Evolutionary conservation across 1,140 invertebrate genomes (phyloP).

Genomic region (Philaenus spumarius): DNA sequence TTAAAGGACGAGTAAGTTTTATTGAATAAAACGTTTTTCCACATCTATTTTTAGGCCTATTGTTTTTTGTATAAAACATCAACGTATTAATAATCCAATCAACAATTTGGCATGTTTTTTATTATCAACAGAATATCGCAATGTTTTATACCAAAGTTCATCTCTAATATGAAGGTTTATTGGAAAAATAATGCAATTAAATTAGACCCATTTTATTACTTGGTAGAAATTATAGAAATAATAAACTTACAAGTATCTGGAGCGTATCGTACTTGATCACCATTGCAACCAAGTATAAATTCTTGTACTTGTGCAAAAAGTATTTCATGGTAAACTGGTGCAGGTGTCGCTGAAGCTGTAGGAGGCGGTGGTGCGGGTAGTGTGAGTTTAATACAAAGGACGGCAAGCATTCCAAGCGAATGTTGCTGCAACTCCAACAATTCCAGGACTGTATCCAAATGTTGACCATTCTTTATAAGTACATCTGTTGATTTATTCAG

Average conservation of each 20-base stretch:
- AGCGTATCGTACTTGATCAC: conserved; percentile 78
- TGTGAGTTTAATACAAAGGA: conserved; percentile 65
- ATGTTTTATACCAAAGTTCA: no score
- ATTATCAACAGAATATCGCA: no score
- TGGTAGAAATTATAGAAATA: no score
- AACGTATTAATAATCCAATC: no score
- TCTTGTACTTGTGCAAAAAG: conserved; percentile 66
- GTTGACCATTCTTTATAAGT: conserved; percentile 70
- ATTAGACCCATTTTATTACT: no score
- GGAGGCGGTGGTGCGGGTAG: conserved; percentile 40
- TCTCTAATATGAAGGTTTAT: no score
- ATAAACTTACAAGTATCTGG: conserved; percentile 72
- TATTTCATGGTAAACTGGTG: conserved; percentile 37
- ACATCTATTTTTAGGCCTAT: no score
- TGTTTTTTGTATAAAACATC: no score
- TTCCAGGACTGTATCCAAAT: conserved; percentile 78
- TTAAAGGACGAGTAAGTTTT: no score
- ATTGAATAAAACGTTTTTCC: no score
- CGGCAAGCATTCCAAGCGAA: conserved; percentile 76
- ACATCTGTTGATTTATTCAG: conserved; percentile 72
- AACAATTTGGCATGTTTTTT: no score
- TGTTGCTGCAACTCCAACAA: conserved; percentile 84
- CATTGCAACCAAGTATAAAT: conserved; percentile 77
- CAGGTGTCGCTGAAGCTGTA: conserved; percentile 31
- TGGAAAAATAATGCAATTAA: no score